Conservation (phyloP, 2,888 invertebrate species). For the Dichetophora obliterata region DNA sequence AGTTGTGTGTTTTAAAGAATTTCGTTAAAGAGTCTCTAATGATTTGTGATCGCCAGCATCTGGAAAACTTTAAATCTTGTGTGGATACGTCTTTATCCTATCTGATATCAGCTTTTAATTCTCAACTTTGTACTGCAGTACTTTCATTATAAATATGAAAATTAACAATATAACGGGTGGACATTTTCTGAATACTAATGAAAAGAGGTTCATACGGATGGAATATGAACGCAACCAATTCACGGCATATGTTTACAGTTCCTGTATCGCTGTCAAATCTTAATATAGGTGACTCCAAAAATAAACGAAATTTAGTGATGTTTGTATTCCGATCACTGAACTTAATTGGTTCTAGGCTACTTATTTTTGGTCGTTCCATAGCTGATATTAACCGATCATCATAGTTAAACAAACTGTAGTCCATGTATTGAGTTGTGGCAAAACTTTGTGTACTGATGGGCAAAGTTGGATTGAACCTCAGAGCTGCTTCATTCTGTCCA, state of each 20-base stretch:
- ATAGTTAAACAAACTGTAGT: slow-evolving; percentile 91
- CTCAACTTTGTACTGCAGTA: slow-evolving; percentile 52
- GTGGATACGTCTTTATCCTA: no score
- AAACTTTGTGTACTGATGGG: slow-evolving; percentile 96
- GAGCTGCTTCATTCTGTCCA: slow-evolving; percentile 90
- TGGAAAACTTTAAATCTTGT: no score
- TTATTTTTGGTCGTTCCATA: slow-evolving; percentile 94
- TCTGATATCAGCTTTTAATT: not conserved
- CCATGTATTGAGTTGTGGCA: slow-evolving; percentile 92
- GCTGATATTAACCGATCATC: slow-evolving; percentile 97
- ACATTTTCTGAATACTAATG: slow-evolving; percentile 93
- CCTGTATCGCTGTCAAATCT: slow-evolving; percentile 72
- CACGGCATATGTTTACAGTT: slow-evolving; percentile 72
- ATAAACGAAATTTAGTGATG: slow-evolving; percentile 85
- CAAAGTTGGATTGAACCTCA: slow-evolving; percentile 88
- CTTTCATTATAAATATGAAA: slow-evolving; percentile 85
- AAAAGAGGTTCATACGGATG: slow-evolving; percentile 97
- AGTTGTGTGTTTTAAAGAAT: no score
- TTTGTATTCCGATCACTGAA: slow-evolving; percentile 88
- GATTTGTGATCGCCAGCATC: no score
- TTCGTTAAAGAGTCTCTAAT: no score
- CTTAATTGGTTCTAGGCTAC: slow-evolving; percentile 83
- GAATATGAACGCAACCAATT: slow-evolving; percentile 92
- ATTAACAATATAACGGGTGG: slow-evolving; percentile 94
- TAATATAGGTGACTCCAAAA: slow-evolving; percentile 54